phyloP scores from a whole-genome alignment of 2,113 vertebrate species.

The Microtus ochrogaster region DNA sequence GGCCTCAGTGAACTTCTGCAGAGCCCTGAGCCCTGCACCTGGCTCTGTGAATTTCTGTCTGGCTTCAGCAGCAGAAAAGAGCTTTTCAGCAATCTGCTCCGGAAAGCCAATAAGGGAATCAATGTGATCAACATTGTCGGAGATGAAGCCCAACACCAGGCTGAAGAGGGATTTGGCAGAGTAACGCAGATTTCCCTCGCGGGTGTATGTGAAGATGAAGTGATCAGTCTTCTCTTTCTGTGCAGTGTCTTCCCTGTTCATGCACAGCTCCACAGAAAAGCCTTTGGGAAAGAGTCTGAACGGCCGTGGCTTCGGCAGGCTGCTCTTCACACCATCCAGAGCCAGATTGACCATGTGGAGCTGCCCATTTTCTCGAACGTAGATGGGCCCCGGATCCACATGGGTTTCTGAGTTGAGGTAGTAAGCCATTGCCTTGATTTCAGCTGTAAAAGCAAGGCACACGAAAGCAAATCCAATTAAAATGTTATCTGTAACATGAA shows the following conservation, averaged over 20 bases:
- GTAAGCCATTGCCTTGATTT: slow-evolving; percentile 85
- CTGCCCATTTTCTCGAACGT: slow-evolving; percentile 92
- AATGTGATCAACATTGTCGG: slow-evolving; percentile 94
- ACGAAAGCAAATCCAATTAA: slow-evolving; percentile 68
- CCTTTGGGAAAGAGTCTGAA: slow-evolving; percentile 89
- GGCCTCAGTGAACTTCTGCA: slow-evolving; percentile 94
- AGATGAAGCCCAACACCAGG: slow-evolving; percentile 92
- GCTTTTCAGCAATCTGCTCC: slow-evolving; percentile 95
- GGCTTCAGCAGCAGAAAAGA: slow-evolving; percentile 94
- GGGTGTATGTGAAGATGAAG: slow-evolving; percentile 95
- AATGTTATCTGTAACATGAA: slow-evolving; percentile 46
- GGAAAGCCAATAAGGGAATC: slow-evolving; percentile 97
- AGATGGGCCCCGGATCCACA: slow-evolving; percentile 88
- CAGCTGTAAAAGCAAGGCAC: slow-evolving; percentile 65
- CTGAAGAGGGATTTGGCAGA: slow-evolving; percentile 95
- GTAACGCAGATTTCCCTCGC: slow-evolving; percentile 94
- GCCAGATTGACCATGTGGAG: slow-evolving; percentile 88
- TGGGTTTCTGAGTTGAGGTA: slow-evolving; percentile 82
- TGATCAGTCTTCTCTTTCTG: slow-evolving; percentile 90
- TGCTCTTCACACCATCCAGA: slow-evolving; percentile 81
- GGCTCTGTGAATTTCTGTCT: slow-evolving; percentile 93
- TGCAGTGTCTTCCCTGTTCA: slow-evolving; percentile 86
- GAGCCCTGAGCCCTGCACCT: slow-evolving; percentile 89
- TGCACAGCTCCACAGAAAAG: slow-evolving; percentile 89
- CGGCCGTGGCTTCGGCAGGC: slow-evolving; percentile 83